phyloP scores from a whole-genome alignment of 2,113 vertebrate species.

The Antennarius striatus region DNA sequence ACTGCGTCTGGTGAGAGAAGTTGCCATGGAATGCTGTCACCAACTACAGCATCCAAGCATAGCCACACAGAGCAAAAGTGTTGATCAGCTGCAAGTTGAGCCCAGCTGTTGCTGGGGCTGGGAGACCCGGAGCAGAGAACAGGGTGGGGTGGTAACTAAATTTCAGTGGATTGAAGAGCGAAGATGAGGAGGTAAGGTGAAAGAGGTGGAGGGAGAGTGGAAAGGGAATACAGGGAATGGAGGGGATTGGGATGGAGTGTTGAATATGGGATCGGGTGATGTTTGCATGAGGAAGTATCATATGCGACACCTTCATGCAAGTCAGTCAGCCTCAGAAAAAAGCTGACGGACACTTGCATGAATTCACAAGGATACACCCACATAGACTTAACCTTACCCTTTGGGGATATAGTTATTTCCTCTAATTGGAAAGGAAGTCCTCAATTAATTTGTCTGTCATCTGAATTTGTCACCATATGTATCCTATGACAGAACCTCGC shows the following conservation, averaged over 20 bases:
- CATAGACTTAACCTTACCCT: background rate
- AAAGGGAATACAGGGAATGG: constrained; percentile 56
- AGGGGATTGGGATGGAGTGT: constrained; percentile 58
- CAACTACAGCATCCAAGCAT: constrained; percentile 34
- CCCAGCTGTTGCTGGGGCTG: constrained; percentile 63
- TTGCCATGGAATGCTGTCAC: constrained; percentile 11
- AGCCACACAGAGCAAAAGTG: constrained; percentile 62
- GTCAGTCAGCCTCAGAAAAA: constrained; percentile 69
- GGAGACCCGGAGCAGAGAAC: constrained; percentile 38
- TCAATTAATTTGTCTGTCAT: no score
- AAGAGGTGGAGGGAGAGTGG: constrained; percentile 25
- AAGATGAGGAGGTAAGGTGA: constrained; percentile 22
- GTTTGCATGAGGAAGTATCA: constrained; percentile 82
- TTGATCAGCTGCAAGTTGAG: constrained; percentile 75
- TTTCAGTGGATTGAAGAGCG: constrained; percentile 38
- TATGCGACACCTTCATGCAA: constrained; percentile 75
- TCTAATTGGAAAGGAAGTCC: no score
- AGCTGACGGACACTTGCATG: constrained; percentile 45
- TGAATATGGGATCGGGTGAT: constrained; percentile 71
- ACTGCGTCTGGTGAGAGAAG: constrained; percentile 4
- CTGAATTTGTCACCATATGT: no score
- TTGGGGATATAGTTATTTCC: no score
- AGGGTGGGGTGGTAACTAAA: constrained; percentile 33
- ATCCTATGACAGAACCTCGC: no score
- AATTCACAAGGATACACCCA: constrained; percentile 9